Base-by-base conservation (phyloP, 2,888 invertebrate species). In the Erebia epiphron region DNA sequence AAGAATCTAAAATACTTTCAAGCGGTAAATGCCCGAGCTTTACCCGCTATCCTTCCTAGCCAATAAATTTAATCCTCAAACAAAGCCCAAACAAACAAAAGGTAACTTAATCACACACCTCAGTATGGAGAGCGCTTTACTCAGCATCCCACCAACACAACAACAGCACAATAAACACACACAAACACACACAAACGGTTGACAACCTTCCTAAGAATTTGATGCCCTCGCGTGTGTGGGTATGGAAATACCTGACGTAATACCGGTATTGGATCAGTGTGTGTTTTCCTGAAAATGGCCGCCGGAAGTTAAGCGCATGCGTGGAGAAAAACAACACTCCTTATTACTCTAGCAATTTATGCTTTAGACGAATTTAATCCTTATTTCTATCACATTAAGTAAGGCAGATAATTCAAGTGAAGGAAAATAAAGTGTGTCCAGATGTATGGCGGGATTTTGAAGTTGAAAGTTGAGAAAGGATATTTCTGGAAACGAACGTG, bases 201-300 rank as follows among this genome's bases (percentile, higher is more conserved):
- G 76, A 72, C 74, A 80, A 80, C 79, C 79, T 82, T 79, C 79
- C 80, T 80, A 72, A 80, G 79, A 82, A 86, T 83, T 85, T 87
- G 83, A 86, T 84, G 87, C 75, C 75, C 77, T 76, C 73, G 73
- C 74, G 65, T 71, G 68, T 73, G 69, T 77, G 83, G 80, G 82
- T 80, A 80, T 73, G 77, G 67, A 72, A 75, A 72, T 73, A 67
- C 66, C 60, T 69, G 74, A 70, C 71, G 71, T 78, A 70, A 76
- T 70, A 73, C 69, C 16, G 18, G 35, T 35, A 9, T 60, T 70
- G 73, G 9, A 9, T 70, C 74, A 82, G 88, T 88, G 85, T 87
- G 83, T 57, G 86, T 82, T 82, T 82, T 79, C 81, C 87, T 86
- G 89, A 89, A 91, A 91, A 92, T 92, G 92, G 92, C 92, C 86